These are phyloP conservation scores for Pseudocheirus occidentalis DNA, from an alignment of 2,797 vertebrate genomes.

Conservation along the genomic window DNA sequence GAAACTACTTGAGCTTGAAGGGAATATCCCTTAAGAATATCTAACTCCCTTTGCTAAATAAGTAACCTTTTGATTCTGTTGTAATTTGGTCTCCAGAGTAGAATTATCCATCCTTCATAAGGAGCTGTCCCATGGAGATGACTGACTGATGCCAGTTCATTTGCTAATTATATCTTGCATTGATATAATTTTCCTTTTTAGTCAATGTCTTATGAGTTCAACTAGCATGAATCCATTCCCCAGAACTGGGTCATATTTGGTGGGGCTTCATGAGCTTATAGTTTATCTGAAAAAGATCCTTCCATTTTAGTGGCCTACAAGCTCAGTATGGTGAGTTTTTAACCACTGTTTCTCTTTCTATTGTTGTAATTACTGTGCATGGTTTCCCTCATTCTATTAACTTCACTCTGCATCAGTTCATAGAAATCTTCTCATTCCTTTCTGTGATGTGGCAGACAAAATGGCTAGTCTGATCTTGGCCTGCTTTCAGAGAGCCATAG, in stretches of 20 bases:
- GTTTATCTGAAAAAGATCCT: background rate
- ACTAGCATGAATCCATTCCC: background rate
- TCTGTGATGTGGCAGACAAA: background rate
- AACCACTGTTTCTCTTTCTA: background rate
- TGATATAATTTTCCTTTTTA: background rate
- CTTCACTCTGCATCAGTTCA: background rate
- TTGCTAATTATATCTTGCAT: background rate
- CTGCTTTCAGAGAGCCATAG: background rate
- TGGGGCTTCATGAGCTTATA: background rate
- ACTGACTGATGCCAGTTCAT: background rate
- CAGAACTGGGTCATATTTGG: background rate
- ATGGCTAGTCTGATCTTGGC: background rate
- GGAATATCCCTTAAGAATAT: slow-evolving; percentile 2
- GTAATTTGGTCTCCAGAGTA: background rate
- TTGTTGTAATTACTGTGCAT: background rate
- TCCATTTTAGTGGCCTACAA: background rate
- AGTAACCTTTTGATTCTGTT: background rate
- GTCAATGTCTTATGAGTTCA: background rate
- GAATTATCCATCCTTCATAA: background rate
- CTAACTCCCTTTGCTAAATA: background rate
- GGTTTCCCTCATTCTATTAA: background rate
- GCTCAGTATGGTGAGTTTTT: background rate
- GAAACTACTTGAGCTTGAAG: background rate
- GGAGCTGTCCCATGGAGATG: background rate
- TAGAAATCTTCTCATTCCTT: background rate